Percentiles rank a stretch among this genome's conserved stretches.
Conservation (phyloP, 2,797 vertebrate genomes). For the Helostoma temminkii region DNA sequence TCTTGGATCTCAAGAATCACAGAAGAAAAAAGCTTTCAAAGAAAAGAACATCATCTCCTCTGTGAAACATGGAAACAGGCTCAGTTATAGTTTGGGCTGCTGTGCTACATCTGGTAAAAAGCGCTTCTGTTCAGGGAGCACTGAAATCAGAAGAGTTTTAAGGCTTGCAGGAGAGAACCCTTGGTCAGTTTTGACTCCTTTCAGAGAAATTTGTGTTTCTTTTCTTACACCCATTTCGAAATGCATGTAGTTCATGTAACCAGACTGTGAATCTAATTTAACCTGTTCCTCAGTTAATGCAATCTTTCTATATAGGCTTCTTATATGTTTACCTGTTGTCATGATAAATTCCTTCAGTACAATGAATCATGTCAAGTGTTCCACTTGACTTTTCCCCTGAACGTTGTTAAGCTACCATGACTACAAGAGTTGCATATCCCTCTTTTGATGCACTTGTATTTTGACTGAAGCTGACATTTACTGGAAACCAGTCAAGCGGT, state of each 20-base stretch:
- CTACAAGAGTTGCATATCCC: slow-evolving; percentile 25
- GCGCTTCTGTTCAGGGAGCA: background rate
- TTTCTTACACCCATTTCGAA: background rate
- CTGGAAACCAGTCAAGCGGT: slow-evolving; percentile 47
- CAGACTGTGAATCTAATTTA: background rate
- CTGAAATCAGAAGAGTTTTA: background rate
- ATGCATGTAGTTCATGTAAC: background rate
- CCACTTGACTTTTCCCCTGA: no score
- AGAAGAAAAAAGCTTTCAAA: background rate
- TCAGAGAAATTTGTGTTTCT: background rate
- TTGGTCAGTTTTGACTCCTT: background rate
- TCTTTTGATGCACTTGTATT: slow-evolving; percentile 28
- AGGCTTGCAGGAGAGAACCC: background rate
- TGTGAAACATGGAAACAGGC: background rate
- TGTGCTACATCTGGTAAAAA: background rate
- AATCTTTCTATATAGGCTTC: background rate
- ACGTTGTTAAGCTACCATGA: no score
- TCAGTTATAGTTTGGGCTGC: background rate
- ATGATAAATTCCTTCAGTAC: background rate
- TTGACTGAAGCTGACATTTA: slow-evolving; percentile 36
- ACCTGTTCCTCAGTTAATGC: background rate
- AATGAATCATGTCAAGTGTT: no score
- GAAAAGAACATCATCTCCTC: background rate
- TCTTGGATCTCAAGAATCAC: background rate
- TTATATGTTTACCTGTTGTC: slow-evolving; percentile 1